A percentile compares a stretch with the other conserved stretches of the same genome.
These are phyloP conservation scores for Falco berigora DNA, from an alignment of 2,797 vertebrate genomes.

Conservation along the genomic window DNA sequence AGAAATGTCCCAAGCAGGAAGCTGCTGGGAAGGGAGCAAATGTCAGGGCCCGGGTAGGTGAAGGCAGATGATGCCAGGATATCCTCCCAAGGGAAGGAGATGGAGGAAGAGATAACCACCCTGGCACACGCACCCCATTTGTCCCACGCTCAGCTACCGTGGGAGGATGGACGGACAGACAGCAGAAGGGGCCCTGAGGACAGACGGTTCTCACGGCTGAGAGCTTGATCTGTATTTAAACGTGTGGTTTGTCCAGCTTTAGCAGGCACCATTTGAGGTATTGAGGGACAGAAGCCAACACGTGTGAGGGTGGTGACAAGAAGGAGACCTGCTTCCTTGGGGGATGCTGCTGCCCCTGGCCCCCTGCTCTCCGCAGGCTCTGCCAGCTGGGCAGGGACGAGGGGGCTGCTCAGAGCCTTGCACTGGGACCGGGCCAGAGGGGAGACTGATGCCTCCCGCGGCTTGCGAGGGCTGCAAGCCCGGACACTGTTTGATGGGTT, in stretches of 20 bases:
- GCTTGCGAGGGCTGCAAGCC: not conserved
- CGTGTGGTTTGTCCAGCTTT: not conserved
- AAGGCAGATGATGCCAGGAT: not conserved
- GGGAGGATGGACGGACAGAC: not conserved
- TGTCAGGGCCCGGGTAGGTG: not conserved
- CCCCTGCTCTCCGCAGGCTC: accelerated
- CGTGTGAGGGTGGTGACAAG: accelerated
- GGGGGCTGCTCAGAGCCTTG: not conserved
- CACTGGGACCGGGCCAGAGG: accelerated
- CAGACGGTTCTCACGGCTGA: not conserved
- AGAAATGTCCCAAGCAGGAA: conserved; percentile 23
- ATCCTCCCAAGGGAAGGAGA: not conserved
- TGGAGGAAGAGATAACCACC: not conserved
- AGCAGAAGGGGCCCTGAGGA: not conserved
- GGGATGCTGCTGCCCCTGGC: not conserved
- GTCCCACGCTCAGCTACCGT: not conserved
- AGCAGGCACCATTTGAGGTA: not conserved
- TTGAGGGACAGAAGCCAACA: not conserved
- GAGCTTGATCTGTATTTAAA: not conserved
- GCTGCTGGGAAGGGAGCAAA: not conserved
- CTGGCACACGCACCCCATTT: accelerated
- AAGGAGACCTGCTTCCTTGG: not conserved
- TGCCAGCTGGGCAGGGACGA: not conserved
- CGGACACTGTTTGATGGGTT: not conserved
- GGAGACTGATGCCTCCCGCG: not conserved